These are phyloP conservation scores for Erinaceus europaeus DNA, from an alignment of 2,113 vertebrate genomes.

Conservation along the genomic window DNA sequence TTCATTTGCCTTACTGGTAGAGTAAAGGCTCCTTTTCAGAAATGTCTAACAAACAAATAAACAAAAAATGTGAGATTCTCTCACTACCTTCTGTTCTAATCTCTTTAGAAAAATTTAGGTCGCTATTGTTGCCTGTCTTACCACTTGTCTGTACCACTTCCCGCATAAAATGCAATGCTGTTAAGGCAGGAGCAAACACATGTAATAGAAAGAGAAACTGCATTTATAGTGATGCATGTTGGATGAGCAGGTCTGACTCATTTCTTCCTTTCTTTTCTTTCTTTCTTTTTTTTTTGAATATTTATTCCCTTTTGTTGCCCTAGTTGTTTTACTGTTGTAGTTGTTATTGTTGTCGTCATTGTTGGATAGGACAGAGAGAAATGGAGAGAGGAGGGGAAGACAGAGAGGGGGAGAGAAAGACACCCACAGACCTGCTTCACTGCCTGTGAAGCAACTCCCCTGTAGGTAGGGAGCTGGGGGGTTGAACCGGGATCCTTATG, in stretches of 20 bases:
- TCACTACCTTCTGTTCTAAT: not conserved
- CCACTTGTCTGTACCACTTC: not conserved
- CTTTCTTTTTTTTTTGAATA: too few relatives aligned
- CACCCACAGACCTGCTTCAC: too few relatives aligned
- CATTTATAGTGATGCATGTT: not conserved
- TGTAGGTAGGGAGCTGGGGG: too few relatives aligned
- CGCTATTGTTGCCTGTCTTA: not conserved
- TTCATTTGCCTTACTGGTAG: not conserved
- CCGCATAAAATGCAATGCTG: not conserved
- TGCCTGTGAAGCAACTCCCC: too few relatives aligned
- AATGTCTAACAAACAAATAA: not conserved
- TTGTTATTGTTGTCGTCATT: too few relatives aligned
- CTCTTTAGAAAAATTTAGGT: not conserved
- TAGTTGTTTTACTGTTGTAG: too few relatives aligned
- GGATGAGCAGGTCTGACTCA: not conserved
- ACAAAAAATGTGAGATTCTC: not conserved
- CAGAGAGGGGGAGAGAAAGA: too few relatives aligned
- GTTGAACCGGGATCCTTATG: too few relatives aligned
- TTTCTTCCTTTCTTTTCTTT: too few relatives aligned
- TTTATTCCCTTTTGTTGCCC: too few relatives aligned
- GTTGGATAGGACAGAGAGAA: too few relatives aligned
- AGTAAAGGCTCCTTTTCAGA: not conserved
- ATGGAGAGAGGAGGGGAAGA: too few relatives aligned
- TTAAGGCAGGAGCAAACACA: not conserved
- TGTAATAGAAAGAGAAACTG: not conserved